These are phyloP conservation scores for Phalacrocorax pelagicus DNA, from an alignment of 2,113 vertebrate genomes.

Conservation along the genomic window DNA sequence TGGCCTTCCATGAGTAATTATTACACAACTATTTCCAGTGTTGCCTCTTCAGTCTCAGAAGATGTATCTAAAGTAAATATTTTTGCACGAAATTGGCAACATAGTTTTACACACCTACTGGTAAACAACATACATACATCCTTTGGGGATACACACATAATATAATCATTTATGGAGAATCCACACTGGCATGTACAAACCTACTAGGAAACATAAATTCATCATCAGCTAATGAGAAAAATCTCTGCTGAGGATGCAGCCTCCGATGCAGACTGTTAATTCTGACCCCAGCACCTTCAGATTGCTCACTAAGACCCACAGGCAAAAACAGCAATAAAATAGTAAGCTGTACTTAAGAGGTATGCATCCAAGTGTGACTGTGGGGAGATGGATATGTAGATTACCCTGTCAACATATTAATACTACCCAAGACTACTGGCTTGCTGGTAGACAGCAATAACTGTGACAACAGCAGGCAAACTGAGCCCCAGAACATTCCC, in stretches of 20 bases:
- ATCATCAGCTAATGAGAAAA: not conserved
- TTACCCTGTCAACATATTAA: not conserved
- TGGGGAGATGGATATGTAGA: accelerated
- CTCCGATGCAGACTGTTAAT: not conserved
- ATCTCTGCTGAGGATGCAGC: not conserved
- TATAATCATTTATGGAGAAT: not conserved
- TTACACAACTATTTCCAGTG: not conserved
- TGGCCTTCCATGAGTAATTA: not conserved
- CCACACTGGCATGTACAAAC: not conserved
- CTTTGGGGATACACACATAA: not conserved
- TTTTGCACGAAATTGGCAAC: not conserved
- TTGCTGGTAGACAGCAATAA: not conserved
- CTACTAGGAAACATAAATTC: not conserved
- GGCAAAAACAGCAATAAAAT: not conserved
- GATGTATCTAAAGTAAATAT: not conserved
- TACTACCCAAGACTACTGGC: not conserved
- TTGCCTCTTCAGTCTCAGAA: not conserved
- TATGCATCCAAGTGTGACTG: accelerated
- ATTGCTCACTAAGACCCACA: not conserved
- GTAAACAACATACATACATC: not conserved
- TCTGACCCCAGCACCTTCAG: not conserved
- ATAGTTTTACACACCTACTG: not conserved
- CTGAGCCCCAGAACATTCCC: not conserved
- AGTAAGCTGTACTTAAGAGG: not conserved
- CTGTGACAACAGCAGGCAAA: not conserved